Base-by-base conservation (phyloP, 1,140 invertebrate genomes). In the Andricus grossulariae region DNA sequence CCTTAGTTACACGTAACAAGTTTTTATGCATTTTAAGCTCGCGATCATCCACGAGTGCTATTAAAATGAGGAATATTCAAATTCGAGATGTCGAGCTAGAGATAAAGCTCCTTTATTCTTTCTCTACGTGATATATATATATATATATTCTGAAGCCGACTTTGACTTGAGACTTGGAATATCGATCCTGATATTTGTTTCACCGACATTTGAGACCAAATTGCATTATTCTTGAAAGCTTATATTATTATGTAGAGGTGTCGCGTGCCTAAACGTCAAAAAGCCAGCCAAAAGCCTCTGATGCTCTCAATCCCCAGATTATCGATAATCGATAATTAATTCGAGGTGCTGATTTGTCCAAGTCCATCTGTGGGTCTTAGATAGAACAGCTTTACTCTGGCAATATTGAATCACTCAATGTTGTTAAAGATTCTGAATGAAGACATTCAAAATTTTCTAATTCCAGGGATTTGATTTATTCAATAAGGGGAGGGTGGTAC, bases 101-200 rank as follows among this genome's bases (percentile, higher is more conserved):
- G 39, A 39, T 39, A 39, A 39, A 39, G 7, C 39, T 39, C 39
- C 39, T 39, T 39, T 39, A 39, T 39, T 32, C 32, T 32, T 6
- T 32, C 32, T 6, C 32, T 32, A 32, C 32, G 2, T 32, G 32
- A 32, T 32, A 32, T 32, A 32, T 32, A 32, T 2, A 32, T 32
- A n/a, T n/a, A n/a, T n/a, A n/a, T n/a, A n/a, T n/a, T 32, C 39
- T 39, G 39, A 39, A 7, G 39, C 7, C 5, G 39, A 45, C 73
- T 57, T 74, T 70, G 78, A 78, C 79, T 79, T 77, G 52, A 79
- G 75, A 80, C 79, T 75, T 52, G 75, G 77, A 79, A 85, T 83
- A 83, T 85, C 78, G 82, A 83, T 82, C 82, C 80, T 75, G 55
- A 76, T 78, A 82, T 84, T 83, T 82, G 82, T 82, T 83, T 81